These are phyloP conservation scores for Doris montereyensis DNA, from an alignment of 2,888 invertebrate genomes.

Conservation along the genomic window DNA sequence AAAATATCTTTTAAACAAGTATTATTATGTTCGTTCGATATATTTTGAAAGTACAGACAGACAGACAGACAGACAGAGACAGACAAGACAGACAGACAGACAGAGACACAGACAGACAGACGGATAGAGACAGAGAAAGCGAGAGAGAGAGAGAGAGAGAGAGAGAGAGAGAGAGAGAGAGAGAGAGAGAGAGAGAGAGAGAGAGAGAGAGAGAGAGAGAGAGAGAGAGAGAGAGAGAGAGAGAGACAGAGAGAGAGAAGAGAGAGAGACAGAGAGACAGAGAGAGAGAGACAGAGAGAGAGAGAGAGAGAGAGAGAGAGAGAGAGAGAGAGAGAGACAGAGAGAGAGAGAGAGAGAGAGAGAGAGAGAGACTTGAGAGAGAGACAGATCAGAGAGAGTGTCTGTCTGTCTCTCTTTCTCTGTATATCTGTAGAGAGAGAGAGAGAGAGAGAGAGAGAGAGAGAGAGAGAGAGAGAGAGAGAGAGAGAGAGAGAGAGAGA, in stretches of 20 bases:
- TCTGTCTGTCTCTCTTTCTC: neutral
- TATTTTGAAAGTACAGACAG: neutral
- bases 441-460: neutral
- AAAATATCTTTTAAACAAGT: too few species aligned
- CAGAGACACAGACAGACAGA: neutral
- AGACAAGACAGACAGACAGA: neutral
- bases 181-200: neutral
- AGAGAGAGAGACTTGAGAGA: neutral
- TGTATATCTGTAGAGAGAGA: neutral
- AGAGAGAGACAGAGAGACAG: neutral
- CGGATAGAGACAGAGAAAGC: neutral
- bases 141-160: constrained; percentile 15
- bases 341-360: neutral
- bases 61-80: neutral
- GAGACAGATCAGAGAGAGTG: constrained; percentile 32
- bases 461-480: neutral
- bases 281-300: constrained; percentile 8
- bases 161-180: neutral
- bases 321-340: neutral
- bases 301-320: neutral
- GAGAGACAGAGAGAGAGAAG: neutral
- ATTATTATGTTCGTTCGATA: too few species aligned
- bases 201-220: neutral
- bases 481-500: constrained; percentile 30
- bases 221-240: neutral